Evolutionary conservation across 1,140 invertebrate genomes (phyloP).

Genomic region (Drosophila hydei): DNA sequence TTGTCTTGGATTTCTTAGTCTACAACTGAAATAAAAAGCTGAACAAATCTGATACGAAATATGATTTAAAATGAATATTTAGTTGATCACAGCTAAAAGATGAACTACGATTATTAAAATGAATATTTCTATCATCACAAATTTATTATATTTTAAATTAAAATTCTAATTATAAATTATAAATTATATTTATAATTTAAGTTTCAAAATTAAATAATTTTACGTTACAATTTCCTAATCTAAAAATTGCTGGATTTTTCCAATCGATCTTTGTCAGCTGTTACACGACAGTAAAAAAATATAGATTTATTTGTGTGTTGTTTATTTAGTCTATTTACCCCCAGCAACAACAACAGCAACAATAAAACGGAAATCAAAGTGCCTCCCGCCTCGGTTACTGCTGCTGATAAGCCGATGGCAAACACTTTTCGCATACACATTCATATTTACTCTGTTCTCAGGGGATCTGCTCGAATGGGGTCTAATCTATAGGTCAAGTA

Average conservation of each 20-base stretch:
- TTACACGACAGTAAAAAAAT: neutral
- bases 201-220: too few relatives aligned
- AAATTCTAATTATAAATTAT: too few relatives aligned
- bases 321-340: slow-evolving; percentile 21
- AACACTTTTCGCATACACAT: slow-evolving; percentile 49
- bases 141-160: too few relatives aligned
- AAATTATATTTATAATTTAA: too few relatives aligned
- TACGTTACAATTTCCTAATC: too few relatives aligned
- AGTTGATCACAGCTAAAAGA: neutral
- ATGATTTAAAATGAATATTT: neutral
- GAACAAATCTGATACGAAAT: neutral
- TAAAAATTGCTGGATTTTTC: neutral
- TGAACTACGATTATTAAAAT: neutral
- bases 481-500: slow-evolving; percentile 81
- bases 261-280: neutral
- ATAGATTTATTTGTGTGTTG: neutral
- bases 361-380: slow-evolving; percentile 32
- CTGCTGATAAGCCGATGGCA: slow-evolving; percentile 68
- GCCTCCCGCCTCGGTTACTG: slow-evolving; percentile 21
- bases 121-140: too few relatives aligned
- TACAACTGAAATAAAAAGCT: too few relatives aligned
- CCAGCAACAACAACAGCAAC: neutral
- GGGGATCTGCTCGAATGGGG: slow-evolving; percentile 45
- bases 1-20: too few relatives aligned
- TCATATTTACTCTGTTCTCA: slow-evolving; percentile 57